Evolutionary conservation across 2,797 vertebrate genomes (phyloP).

Genomic region (Acanthurus tractus): DNA sequence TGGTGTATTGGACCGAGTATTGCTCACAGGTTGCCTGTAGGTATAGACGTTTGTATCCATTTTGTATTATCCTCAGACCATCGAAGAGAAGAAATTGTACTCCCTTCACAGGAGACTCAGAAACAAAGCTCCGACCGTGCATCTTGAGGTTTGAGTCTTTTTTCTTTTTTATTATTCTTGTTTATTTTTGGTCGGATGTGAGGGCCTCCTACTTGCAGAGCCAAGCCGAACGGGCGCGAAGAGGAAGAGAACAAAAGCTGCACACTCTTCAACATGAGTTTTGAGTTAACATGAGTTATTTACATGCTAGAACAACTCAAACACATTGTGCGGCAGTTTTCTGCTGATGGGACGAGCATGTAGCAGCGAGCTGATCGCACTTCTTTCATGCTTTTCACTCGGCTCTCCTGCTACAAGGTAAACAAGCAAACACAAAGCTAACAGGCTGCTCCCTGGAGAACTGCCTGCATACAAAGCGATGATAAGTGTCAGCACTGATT

Average conservation of each 20-base stretch:
- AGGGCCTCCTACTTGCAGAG: slow-evolving; percentile 11
- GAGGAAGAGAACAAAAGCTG: slow-evolving; percentile 38
- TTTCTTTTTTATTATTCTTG: slow-evolving; percentile 32
- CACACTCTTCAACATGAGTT: slow-evolving; percentile 31
- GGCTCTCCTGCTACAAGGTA: slow-evolving; percentile 62
- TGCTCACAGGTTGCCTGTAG: slow-evolving; percentile 71
- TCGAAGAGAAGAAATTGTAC: slow-evolving; percentile 51
- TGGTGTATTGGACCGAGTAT: slow-evolving; percentile 43
- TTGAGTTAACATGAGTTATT: slow-evolving; percentile 33
- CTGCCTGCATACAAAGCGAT: slow-evolving; percentile 77
- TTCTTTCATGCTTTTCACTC: slow-evolving; percentile 58
- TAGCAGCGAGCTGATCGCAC: slow-evolving; percentile 43
- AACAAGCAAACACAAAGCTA: slow-evolving; percentile 76
- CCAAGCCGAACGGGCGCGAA: slow-evolving; percentile 16
- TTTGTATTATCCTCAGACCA: slow-evolving; percentile 57
- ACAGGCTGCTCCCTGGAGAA: slow-evolving; percentile 72
- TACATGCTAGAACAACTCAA: slow-evolving; percentile 36
- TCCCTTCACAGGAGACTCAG: slow-evolving; percentile 31
- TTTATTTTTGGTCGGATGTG: slow-evolving; percentile 28
- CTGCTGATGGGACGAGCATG: slow-evolving; percentile 42
- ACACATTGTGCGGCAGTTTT: slow-evolving; percentile 17
- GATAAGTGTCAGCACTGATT: slow-evolving; percentile 82
- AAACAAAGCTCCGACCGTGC: slow-evolving; percentile 51
- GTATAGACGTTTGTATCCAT: slow-evolving; percentile 64
- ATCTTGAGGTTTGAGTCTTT: slow-evolving; percentile 33